Base-by-base conservation (phyloP, 1,140 invertebrate species). In the Cherax quadricarinatus region DNA sequence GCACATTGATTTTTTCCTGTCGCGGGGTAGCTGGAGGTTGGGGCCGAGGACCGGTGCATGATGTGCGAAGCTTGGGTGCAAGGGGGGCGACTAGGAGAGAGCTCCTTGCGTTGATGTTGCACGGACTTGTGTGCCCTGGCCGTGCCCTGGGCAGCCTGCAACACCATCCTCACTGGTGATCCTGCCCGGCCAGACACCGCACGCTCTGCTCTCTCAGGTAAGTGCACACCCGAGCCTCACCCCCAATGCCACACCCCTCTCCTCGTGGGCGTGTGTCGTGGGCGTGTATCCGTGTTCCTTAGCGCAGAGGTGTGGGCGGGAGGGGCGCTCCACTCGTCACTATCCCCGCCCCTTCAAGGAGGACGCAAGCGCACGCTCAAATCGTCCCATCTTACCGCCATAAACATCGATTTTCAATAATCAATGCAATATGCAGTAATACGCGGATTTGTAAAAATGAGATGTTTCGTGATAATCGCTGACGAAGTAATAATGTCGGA, bases 391-490 rank as follows among this genome's bases (percentile, higher is more conserved):
- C 82, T 84, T 84, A 84, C 82, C 53, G 81, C 81, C 81, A 83
- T 51, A 57, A 41, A 48, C 88, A 84, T 89, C 88, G 88, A 89
- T 89, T 89, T 89, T 89, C 88, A 89, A 89, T 89, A 89, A 89
- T 89, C 88, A 89, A 89, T 89, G 80, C 79, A 89, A 89, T 73
- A 89, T 89, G 62, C 88, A 89, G 83, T 89, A 89, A 89, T 89
- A 83, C 88, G 80, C 79, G 83, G 88, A 89, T 83, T 70, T 89
- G 73, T 57, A 89, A 89, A 41, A 89, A 89, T 84, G 88, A 89
- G 88, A 89, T 83, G 88, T 83, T 89, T 89, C 88, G 79, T 83
- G 88, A 89, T 89, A 89, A 89, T 88, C 87, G 88, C 66, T 82
- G 80, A 30, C 5, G 41, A 62, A 75, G 16, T 82, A 75, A 87